A percentile compares a stretch with the other conserved stretches of the same genome.
Evolutionary conservation across 1,140 invertebrate genomes (phyloP).

Genomic region (Pogonomyrmex barbatus): DNA sequence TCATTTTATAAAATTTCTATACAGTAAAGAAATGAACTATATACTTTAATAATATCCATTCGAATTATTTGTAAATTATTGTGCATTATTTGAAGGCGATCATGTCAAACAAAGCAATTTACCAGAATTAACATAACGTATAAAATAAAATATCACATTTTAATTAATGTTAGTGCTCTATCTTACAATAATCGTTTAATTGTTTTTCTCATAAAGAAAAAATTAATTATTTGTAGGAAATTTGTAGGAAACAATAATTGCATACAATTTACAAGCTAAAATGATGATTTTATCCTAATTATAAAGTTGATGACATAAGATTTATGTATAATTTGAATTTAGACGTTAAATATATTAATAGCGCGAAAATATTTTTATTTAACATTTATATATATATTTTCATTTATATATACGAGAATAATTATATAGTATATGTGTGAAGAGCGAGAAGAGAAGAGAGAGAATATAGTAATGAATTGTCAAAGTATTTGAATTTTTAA

Average conservation of each 20-base stretch:
- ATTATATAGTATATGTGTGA: not conserved
- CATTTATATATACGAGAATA: not conserved
- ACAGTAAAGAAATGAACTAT: not conserved
- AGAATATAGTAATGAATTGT: not conserved
- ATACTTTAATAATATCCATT: conserved; percentile 19
- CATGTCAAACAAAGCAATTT: conserved; percentile 68
- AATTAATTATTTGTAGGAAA: not conserved
- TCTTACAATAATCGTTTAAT: conserved; percentile 25
- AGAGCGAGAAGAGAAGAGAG: too few species aligned
- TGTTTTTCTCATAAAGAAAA: not conserved
- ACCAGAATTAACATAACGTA: conserved; percentile 63
- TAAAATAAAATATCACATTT: conserved; percentile 56
- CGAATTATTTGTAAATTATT: conserved; percentile 48
- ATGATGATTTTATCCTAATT: conserved; percentile 4
- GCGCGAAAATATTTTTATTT: not conserved
- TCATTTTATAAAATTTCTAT: not conserved
- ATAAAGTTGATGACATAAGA: not conserved
- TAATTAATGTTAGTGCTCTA: conserved; percentile 47
- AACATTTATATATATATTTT: conserved; percentile 6
- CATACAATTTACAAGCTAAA: not conserved
- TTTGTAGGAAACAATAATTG: not conserved
- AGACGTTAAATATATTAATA: not conserved
- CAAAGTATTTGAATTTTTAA: not conserved
- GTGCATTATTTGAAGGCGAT: conserved; percentile 25
- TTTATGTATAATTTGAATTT: conserved; percentile 27